Evolutionary conservation across 2,888 invertebrate species (phyloP), one percentile per base, ranked within the genome.

Genomic region (Autographa pulchrina): DNA sequence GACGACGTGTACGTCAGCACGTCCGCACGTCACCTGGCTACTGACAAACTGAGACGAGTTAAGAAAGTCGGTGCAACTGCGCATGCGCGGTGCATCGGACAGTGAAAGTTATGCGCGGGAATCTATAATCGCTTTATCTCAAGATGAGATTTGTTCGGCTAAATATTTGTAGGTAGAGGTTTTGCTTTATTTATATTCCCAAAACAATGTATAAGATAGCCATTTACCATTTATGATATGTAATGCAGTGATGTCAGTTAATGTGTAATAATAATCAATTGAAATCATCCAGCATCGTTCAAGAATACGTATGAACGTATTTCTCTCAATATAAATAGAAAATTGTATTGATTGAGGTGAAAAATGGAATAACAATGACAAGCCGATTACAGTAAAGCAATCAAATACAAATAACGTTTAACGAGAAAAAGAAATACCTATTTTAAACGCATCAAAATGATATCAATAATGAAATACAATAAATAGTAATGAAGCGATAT

Each of bases 91-190:
- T 77, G 74, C 77, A 72, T 25, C 56, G 71, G 75, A 63, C 59
- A 73, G 78, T 81, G 78, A 81, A 80, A 80, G 79, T 79, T 63
- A 48, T 71, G 65, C 68, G 32, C 72, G 20, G 18, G 65, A 59
- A 59, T 32, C 32, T 61, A 60, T 41, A 75, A 70, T 74, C 52
- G 18, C 20, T 68, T 60, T 70, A 58, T 68, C 70, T 75, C 48
- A 9, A 16, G 31, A 70, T 13, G 18, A 65, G 31, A 77, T 70
- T n/a, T 2, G 25, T 3, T 20, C 9, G 54, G 5, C 13, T 13
- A 20, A 11, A 13, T 56, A 1, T 56, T 3, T 11, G 18, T 54
- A 9, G 7, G 0, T 32, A 35, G 4, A 11, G 16, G 4, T n/a
- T 48, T n/a, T n/a, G n/a, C n/a, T 48, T 14, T 5, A 14, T 48